Base-by-base conservation (phyloP, 2,113 vertebrate species). In the Ceratotherium simum region DNA sequence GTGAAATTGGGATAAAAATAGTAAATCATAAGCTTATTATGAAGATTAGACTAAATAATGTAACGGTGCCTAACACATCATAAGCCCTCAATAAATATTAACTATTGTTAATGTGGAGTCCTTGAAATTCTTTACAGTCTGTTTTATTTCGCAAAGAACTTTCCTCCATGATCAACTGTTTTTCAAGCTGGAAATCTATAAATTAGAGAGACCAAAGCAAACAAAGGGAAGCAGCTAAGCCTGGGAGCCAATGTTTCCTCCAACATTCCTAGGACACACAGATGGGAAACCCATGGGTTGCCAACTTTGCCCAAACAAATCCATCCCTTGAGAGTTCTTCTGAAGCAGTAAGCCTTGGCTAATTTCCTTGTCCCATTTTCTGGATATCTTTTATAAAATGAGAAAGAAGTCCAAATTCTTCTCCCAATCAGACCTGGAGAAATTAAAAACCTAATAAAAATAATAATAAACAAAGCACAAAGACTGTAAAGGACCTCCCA, bases 281-380 rank as follows among this genome's bases (percentile, higher is more conserved):
- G 94, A 84, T 91, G 72, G 72, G 54, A 95, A 87, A 91, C 65
- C 12, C 20, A 67, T 39, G 65, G 83, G 56, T 60, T 92, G 69
- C 62, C 79, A 97, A 51, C n/a, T 25, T 84, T 91, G 54, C 10
- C 82, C 72, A 76, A 20, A 64, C 46, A 97, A 89, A 97, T 96
- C 73, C 70, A 62, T 62, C 48, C 65, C 23, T 7, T 42, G 51
- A 93, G 72, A 65, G 17, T 87, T 97, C 39, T 96, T 46, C 39
- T 80, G 76, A 78, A 54, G 46, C 60, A 91, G 64, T 78, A 82
- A 96, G 5, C 31, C 16, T 67, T 79, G 48, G 67, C 8, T 89
- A 51, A 95, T 89, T 96, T 92, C 27, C 36, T 94, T 72, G 27
- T 73, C 39, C 8, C 7, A 5, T 56, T 96, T 92, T 88, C 78